Evolutionary conservation across 2,888 invertebrate species (phyloP), one percentile per base, ranked within the genome.

Genomic region (Drosophila flavopinicola): DNA sequence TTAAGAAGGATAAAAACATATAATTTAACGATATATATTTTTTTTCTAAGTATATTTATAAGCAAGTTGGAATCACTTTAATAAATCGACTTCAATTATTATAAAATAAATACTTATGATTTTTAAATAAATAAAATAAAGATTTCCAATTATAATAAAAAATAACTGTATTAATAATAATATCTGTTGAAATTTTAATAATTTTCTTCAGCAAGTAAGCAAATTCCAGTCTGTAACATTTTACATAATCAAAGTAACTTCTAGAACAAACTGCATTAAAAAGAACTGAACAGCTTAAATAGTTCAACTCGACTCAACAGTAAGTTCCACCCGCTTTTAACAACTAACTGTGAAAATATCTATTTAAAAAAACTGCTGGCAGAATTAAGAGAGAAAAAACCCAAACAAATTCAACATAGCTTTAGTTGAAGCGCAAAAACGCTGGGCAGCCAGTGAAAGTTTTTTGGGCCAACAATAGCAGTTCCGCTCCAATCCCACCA

Each of bases 381-480:
- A n/a, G n/a, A 23, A 45, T 11, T 17, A 57, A 25, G n/a, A 25
- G 6, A 13, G 10, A 27, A 42, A 42, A 63, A 23, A 15, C 2
- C 32, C 10, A 61, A 41, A 48, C 44, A 37, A 29, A 23, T 37
- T 54, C 35, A 56, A 56, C 49, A 41, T 68, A 51, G 32, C 39
- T 45, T 48, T 35, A 49, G 39, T 67, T 52, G 6, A 32, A 61
- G 61, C 48, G 44, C 42, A 49, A 53, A 76, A 84, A 59, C 58
- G 47, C n/a, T 49, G 52, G 69, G 63, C 61, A 42, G 56, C 51
- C 30, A 66, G 65, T 54, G 63, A 85, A 80, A 85, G 66, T 82
- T 79, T 68, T 85, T 69, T 38, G 25, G 20, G 23, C 20, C 39
- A 59, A 59, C 13, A 48, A 29, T 32, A 17, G 39, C 3, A 27